Conservation (phyloP, 2,797 vertebrate species). For the Chloroceryle inda region DNA sequence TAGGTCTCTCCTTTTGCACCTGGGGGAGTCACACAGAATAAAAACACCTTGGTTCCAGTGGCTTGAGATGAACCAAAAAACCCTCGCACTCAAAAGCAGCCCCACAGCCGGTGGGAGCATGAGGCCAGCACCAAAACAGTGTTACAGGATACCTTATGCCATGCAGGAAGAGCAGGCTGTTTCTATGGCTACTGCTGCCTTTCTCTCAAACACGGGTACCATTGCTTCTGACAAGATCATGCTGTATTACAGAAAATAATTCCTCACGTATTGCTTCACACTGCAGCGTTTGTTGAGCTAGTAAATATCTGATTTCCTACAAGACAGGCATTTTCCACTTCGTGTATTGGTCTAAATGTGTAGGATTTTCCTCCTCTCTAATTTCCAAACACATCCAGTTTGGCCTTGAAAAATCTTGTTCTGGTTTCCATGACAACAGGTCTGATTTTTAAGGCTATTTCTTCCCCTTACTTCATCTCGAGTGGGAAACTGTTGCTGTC, state of each 20-base stretch:
- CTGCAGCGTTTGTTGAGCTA: background rate
- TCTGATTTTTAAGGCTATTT: conserved; percentile 40
- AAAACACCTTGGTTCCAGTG: background rate
- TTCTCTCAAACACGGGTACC: background rate
- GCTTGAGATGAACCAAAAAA: background rate
- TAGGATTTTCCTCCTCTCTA: background rate
- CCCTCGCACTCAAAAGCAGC: background rate
- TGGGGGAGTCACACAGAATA: background rate
- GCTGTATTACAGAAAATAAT: background rate
- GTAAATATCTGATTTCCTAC: background rate
- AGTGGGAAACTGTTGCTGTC: background rate
- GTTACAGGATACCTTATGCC: background rate
- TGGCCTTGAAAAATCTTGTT: conserved; percentile 3
- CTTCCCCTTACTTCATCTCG: conserved; percentile 3
- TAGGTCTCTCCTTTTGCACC: background rate
- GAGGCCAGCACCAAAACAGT: background rate
- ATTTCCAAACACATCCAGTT: conserved; percentile 17
- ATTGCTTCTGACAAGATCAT: background rate
- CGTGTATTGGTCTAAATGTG: background rate
- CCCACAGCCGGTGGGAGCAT: background rate
- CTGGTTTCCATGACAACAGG: conserved; percentile 66
- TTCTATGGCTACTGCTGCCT: conserved; percentile 67
- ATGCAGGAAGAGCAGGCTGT: background rate
- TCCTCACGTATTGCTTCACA: background rate
- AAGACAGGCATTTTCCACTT: background rate